Evolutionary conservation across 2,113 vertebrate species (phyloP), one percentile per base, ranked within the genome.

Genomic region (Arizona elegans): DNA sequence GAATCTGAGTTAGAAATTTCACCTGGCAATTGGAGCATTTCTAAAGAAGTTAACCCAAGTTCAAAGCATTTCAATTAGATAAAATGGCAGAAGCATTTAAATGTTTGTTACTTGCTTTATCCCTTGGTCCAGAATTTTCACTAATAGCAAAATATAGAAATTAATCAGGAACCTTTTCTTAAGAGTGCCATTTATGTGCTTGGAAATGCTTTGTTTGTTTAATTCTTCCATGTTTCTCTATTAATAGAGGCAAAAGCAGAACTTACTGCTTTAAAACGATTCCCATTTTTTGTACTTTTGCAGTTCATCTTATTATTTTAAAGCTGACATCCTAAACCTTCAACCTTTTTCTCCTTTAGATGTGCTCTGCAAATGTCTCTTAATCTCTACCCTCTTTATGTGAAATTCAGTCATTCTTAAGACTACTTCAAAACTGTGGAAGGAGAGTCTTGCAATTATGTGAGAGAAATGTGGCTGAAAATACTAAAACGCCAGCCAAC

Each of bases 401-500:
- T 95, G 85, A 90, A 81, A 92, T 93, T 96, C 95, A 95, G 95
- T 94, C 96, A 95, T 88, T 93, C 56, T 91, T 92, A 58, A 53
- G 50, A 87, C 11, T 8, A 15, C 43, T 87, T 87, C 24, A 87
- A 5, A 87, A 87, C 86, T 87, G 15, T 87, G 52, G 24, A 53
- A 87, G 43, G 86, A 87, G 52, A 87, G 1, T 5, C 47, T 29
- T 53, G 24, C 50, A 87, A 87, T 56, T 43, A 23, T 12, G 19
- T 89, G 54, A 59, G 88, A 81, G 8, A 81, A 81, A 81, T 43
- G 17, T 81, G 75, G 33, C 75, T 81, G 75, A 81, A 81, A 43
- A 81, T 81, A 81, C 33, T 81, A 81, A 81, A 81, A 81, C 8
- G 1, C 75, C 75, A 81, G 17, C 75, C 75, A 81, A 43, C 33